Base-by-base conservation (phyloP, 1,140 invertebrate genomes). In the Megalopta genalis region DNA sequence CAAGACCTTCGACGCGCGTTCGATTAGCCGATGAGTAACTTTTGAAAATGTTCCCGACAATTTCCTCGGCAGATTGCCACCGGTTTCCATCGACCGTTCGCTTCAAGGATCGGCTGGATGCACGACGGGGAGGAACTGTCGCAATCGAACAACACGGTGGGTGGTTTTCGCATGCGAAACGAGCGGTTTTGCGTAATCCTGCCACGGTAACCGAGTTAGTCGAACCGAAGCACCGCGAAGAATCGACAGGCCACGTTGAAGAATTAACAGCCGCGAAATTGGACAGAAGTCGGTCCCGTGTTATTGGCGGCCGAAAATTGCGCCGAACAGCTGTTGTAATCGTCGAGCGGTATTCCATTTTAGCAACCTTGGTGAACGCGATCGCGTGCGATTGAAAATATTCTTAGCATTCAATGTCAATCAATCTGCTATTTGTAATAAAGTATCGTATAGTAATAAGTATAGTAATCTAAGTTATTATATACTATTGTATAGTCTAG, bases 121-220 rank as follows among this genome's bases (percentile, higher is more conserved):
- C 42, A 52, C 52, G 52, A n/a, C 52, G 52, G 52, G 18, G 21
- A 54, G 52, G 7, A 54, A n/a, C 52, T 54, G 52, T 54, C 21
- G 52, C 52, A 52, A 52, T 18, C 49, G 16, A 52, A 14, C 25
- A 67, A 49, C 76, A 72, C 60, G 81, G 80, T 74, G 79, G 66
- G 69, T 80, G 76, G 76, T 59, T 84, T 80, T 80, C 81, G 81
- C 81, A 83, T 80, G 81, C 76, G 76, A 83, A 84, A 84, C 76
- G 71, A 84, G 54, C 66, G 70, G 49, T 21, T 84, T 84, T 84
- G 66, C 83, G 83, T 83, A 84, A 84, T 63, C 42, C 42, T 23
- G 57, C 49, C 23, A 65, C 69, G 49, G 39, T 37, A 49, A 63
- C 32, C 66, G 54, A 60, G 62, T 52, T 42, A 54, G 27, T 49